Conservation (phyloP, 2,797 vertebrate species). For the Argyrosomus regius region DNA sequence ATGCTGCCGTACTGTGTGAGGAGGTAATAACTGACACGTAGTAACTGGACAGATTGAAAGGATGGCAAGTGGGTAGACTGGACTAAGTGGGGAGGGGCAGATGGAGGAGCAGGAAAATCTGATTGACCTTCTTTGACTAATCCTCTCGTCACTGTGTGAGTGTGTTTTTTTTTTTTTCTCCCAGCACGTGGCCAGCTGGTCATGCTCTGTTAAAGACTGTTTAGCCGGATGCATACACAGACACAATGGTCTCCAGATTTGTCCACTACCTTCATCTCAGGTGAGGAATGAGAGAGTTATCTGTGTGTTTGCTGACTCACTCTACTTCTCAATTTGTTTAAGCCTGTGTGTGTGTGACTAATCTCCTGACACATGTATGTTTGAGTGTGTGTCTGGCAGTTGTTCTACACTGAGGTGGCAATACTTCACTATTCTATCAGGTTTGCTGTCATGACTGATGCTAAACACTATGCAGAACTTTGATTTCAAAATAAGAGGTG, state of each 20-base stretch:
- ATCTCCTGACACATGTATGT: not conserved
- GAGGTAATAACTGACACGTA: not conserved
- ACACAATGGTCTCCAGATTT: conserved; percentile 70
- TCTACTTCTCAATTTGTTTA: not conserved
- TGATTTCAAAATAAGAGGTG: not conserved
- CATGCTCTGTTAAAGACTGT: conserved; percentile 5
- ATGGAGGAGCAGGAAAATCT: conserved; percentile 63
- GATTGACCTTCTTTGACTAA: conserved; percentile 71
- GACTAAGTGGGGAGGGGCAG: conserved; percentile 45
- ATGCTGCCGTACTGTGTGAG: not conserved
- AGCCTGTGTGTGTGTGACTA: not conserved
- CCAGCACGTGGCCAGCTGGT: conserved; percentile 47
- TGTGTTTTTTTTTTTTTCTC: conserved; percentile 10
- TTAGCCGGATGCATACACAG: conserved; percentile 12
- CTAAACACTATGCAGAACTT: not conserved
- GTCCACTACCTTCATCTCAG: conserved; percentile 64
- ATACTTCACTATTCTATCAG: too few relatives aligned
- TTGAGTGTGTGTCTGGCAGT: not conserved
- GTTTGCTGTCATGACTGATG: not conserved
- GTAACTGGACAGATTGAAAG: not conserved
- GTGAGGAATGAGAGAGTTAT: conserved; percentile 43
- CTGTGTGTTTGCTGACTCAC: not conserved
- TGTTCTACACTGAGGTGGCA: not conserved
- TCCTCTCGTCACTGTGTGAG: conserved; percentile 61
- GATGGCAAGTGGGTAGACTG: not conserved